Evolutionary conservation across 2,797 vertebrate species (phyloP), one percentile per base, ranked within the genome.

Genomic region (Menidia menidia): DNA sequence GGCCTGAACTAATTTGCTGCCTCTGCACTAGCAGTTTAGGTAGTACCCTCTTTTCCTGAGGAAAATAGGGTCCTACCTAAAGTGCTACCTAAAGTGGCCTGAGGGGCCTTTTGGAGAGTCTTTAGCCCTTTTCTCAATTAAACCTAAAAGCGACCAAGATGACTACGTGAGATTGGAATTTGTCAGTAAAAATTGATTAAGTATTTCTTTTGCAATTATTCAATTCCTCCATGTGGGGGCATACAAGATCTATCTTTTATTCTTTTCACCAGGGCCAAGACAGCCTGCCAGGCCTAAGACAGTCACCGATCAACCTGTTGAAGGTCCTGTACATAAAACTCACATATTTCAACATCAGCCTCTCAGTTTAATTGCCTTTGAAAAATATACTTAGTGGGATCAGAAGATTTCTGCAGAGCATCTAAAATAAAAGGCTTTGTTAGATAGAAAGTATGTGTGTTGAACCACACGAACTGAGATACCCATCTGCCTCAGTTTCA

Each of bases 221-320:
- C 35, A 70, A 60, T 70, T 0, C 2, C 25, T 0, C 78, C 83
- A 68, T 75, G 48, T 68, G 81, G 44, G 52, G 84, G 30, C 73
- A 0, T 15, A 74, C 31, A 0, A 68, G 53, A 12, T 56, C 80
- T 11, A 14, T 60, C 2, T 47, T 30, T 60, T 0, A 32, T 4
- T 1, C 9, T 18, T 13, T 7, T 4, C 2, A 10, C 6, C 9
- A 9, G 2, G 7, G 41, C 4, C 7, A 0, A 2, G 11, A 18
- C 13, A 13, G 33, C 0, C 9, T 2, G 43, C 8, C 25, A 25
- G 25, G 25, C 25, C 25, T 25, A 25, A 12, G 6, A 4, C 9
- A 67, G 51, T 1, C 11, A 6, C 51, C 18, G 14, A 2, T 16
- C 73, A 60, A 65, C 54, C 65, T 60, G 31, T 15, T 13, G 25